A percentile compares a stretch with the other conserved stretches of the same genome.
Conservation (phyloP, 2,113 vertebrate species). For the Oxyruncus cristatus region DNA sequence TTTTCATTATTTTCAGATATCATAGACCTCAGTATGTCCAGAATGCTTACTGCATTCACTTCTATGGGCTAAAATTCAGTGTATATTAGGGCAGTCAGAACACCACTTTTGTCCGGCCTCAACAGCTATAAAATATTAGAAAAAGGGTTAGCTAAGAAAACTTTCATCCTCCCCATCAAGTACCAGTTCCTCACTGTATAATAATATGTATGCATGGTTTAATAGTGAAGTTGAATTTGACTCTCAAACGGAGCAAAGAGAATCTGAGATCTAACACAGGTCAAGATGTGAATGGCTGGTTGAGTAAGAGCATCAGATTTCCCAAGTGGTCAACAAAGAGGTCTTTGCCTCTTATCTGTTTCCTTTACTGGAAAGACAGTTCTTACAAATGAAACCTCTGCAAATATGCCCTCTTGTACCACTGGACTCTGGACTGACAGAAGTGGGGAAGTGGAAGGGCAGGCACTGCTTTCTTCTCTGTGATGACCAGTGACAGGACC, state of each 20-base stretch:
- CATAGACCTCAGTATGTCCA: not conserved
- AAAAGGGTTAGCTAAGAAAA: not conserved
- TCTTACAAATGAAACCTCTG: not conserved
- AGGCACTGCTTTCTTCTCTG: not conserved
- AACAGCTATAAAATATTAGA: not conserved
- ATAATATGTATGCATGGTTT: not conserved
- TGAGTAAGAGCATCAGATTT: not conserved
- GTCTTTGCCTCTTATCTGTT: not conserved
- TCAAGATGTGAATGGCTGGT: not conserved
- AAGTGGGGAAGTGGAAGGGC: not conserved
- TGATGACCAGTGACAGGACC: not conserved
- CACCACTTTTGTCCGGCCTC: not conserved
- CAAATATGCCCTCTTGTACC: not conserved
- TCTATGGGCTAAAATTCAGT: not conserved
- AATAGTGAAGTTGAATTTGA: not conserved
- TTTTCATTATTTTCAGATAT: not conserved
- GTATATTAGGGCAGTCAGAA: not conserved
- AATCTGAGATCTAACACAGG: not conserved
- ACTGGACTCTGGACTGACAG: not conserved
- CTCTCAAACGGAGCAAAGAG: not conserved
- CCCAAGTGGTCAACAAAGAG: fast-evolving
- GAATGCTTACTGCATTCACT: not conserved
- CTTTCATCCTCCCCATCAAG: not conserved
- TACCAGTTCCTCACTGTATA: not conserved
- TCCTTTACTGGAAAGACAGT: not conserved